Conservation (phyloP, 2,113 vertebrate species). For the Psammodynastes pulverulentus region DNA sequence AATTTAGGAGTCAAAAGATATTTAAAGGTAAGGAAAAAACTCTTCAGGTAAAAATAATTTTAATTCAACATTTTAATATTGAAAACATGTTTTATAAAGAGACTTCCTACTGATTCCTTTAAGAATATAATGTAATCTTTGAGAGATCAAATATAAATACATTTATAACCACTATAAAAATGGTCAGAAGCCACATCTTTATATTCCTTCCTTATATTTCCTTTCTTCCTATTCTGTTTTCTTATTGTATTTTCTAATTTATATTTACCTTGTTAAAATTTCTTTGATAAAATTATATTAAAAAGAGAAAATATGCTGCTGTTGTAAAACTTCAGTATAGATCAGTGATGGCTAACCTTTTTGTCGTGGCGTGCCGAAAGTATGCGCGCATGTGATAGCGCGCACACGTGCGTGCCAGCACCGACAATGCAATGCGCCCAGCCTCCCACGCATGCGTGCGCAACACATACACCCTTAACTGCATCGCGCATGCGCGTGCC, state of each 20-base stretch:
- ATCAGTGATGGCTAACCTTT: no score
- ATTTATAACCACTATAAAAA: not conserved
- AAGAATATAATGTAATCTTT: not conserved
- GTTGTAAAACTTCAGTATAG: not conserved
- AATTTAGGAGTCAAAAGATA: constrained; percentile 79
- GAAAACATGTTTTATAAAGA: not conserved
- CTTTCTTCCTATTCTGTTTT: not conserved
- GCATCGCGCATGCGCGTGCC: no score
- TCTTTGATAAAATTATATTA: not conserved
- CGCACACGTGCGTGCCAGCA: no score
- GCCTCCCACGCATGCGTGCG: no score
- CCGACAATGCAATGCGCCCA: no score
- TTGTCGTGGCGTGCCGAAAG: no score
- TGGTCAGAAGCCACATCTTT: not conserved
- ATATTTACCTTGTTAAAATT: not conserved
- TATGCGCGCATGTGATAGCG: no score
- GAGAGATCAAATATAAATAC: not conserved
- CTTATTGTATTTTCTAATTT: not conserved
- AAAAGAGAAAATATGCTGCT: not conserved
- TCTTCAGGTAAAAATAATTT: not conserved
- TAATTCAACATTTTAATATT: not conserved
- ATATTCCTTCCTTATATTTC: not conserved
- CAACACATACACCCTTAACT: no score
- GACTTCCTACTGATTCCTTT: not conserved
- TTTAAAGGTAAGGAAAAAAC: constrained; percentile 72